A percentile compares a stretch with the other conserved stretches of the same genome.
Conservation (phyloP, 2,888 invertebrate species). For the Plusia festucae region DNA sequence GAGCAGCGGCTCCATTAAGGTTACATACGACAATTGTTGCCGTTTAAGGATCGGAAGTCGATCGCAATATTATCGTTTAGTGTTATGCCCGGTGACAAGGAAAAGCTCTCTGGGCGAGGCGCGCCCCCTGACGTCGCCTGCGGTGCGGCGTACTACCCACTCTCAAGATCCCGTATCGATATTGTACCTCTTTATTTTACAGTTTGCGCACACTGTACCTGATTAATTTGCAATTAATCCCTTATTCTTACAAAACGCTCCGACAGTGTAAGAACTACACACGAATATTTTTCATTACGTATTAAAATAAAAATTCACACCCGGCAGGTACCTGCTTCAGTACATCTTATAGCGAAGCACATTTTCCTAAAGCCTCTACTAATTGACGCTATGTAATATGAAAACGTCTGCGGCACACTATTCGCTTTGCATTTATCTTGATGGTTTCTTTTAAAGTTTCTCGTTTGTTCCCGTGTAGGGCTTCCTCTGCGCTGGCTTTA, state of each 20-base stretch:
- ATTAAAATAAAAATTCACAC: no score
- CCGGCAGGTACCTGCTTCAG: no score
- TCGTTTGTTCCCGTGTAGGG: constrained; percentile 59
- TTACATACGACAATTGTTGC: constrained; percentile 83
- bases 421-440: constrained; percentile 57
- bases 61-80: constrained; percentile 86
- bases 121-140: constrained; percentile 73
- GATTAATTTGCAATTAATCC: constrained; percentile 23
- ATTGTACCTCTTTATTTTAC: constrained; percentile 63
- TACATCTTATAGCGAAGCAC: neutral
- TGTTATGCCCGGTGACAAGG: constrained; percentile 87
- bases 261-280: neutral
- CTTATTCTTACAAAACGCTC: neutral
- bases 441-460: constrained; percentile 73
- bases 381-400: constrained; percentile 44
- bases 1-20: constrained; percentile 78
- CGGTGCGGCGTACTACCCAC: constrained; percentile 65
- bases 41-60: constrained; percentile 83
- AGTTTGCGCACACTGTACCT: constrained; percentile 43
- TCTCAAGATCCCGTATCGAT: constrained; percentile 56
- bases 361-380: constrained; percentile 12
- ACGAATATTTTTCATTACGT: no score
- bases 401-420: constrained; percentile 43
- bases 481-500: constrained; percentile 69
- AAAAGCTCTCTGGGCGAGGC: constrained; percentile 82